phyloP scores from a whole-genome alignment of 2,113 vertebrate species.

The Gallinago jamesoni region DNA sequence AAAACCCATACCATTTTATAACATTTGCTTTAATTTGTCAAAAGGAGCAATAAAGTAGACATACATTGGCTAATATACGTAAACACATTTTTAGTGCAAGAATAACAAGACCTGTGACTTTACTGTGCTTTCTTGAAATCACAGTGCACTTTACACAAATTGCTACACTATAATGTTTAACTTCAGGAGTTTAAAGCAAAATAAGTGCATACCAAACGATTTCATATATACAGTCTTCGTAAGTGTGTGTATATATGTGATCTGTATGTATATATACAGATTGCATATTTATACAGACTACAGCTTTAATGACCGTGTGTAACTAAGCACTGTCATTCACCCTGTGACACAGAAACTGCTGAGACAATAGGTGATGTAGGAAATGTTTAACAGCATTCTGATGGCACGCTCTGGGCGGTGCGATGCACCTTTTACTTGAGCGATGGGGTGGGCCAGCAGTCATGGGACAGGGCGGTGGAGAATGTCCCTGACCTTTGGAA shows the following conservation, averaged over 20 bases:
- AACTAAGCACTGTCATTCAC: constrained; percentile 46
- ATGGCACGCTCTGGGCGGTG: not conserved
- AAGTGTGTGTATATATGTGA: constrained; percentile 72
- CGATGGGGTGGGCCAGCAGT: not conserved
- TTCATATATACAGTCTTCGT: constrained; percentile 80
- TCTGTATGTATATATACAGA: constrained; percentile 73
- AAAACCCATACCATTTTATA: constrained; percentile 72
- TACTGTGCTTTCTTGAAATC: constrained; percentile 84
- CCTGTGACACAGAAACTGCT: constrained; percentile 47
- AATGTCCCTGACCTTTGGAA: not conserved
- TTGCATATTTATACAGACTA: constrained; percentile 72
- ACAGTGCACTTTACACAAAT: constrained; percentile 87
- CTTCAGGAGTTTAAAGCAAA: constrained; percentile 77
- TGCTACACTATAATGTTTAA: constrained; percentile 82
- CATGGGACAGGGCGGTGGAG: not conserved
- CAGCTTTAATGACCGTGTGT: constrained; percentile 47
- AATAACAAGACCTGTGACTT: constrained; percentile 85
- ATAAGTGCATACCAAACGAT: constrained; percentile 81
- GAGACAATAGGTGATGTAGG: not conserved
- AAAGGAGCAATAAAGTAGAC: constrained; percentile 81
- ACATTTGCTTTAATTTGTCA: constrained; percentile 72
- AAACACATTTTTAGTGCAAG: constrained; percentile 89
- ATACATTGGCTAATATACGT: constrained; percentile 84
- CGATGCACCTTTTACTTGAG: not conserved
- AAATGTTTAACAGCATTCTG: not conserved